Conservation (phyloP, 2,888 invertebrate species). For the Magallana nippona region DNA sequence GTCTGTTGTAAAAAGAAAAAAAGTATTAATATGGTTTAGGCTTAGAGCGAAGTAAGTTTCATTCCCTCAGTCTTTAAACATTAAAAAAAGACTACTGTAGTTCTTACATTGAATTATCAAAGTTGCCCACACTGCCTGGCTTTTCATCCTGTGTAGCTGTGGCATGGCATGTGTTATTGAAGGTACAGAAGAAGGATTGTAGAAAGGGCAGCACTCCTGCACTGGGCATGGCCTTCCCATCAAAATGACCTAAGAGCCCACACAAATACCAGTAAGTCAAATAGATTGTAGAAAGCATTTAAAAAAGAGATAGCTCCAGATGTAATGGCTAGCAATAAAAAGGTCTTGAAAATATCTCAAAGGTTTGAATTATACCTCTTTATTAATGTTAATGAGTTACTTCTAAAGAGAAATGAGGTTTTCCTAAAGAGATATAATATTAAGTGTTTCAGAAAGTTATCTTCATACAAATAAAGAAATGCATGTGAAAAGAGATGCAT, state of each 20-base stretch:
- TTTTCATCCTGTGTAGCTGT: conserved; percentile 64
- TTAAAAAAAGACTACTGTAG: neutral
- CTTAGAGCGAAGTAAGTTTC: neutral
- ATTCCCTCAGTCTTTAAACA: neutral
- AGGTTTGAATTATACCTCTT: no score
- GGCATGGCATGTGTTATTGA: conserved; percentile 87
- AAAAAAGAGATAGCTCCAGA: no score
- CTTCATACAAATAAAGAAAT: no score
- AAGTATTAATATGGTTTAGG: neutral
- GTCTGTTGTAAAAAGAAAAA: conserved; percentile 55
- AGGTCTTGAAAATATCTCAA: no score
- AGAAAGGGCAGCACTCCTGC: conserved; percentile 88
- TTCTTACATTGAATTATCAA: conserved; percentile 68
- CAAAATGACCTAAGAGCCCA: conserved; percentile 84
- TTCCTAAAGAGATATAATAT: no score
- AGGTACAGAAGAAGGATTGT: conserved; percentile 89
- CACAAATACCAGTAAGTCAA: neutral
- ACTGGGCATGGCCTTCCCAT: conserved; percentile 88
- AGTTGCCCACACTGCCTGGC: conserved; percentile 61
- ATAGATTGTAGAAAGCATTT: no score
- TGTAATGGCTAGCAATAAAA: no score
- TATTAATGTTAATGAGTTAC: no score
- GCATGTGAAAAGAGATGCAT: no score
- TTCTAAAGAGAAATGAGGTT: no score
- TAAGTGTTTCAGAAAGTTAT: no score